Evolutionary conservation across 2,113 vertebrate genomes (phyloP).

Genomic region (Eurystomus gularis): DNA sequence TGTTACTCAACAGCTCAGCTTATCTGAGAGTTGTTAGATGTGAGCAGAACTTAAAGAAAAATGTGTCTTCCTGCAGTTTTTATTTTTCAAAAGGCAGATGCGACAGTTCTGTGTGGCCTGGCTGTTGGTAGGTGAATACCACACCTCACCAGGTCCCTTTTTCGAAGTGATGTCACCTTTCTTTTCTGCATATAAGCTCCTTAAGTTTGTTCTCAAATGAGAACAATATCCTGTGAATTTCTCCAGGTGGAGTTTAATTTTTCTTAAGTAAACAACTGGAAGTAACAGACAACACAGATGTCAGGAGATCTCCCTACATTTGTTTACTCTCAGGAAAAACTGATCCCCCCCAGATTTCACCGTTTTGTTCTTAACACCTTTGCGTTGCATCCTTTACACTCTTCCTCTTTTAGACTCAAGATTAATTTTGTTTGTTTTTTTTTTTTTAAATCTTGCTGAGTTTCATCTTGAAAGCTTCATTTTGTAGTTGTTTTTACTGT

Average conservation of each 20-base stretch:
- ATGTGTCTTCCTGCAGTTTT: not conserved
- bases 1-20: not conserved
- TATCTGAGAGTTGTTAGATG: not conserved
- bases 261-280: not conserved
- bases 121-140: accelerated
- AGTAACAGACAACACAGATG: not conserved
- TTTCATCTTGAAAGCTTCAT: not conserved
- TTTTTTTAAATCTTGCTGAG: not conserved
- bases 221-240: not conserved
- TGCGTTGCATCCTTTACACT: not conserved
- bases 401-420: not conserved
- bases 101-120: not conserved
- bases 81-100: not conserved
- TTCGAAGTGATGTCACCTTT: not conserved
- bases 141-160: not conserved
- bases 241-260: not conserved
- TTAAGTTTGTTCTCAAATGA: not conserved
- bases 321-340: not conserved
- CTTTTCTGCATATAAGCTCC: not conserved
- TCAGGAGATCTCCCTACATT: not conserved
- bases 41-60: not conserved
- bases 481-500: not conserved
- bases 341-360: not conserved
- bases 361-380: not conserved
- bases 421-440: not conserved